phyloP scores from a whole-genome alignment of 2,113 vertebrate species.

The Barnardius zonarius region DNA sequence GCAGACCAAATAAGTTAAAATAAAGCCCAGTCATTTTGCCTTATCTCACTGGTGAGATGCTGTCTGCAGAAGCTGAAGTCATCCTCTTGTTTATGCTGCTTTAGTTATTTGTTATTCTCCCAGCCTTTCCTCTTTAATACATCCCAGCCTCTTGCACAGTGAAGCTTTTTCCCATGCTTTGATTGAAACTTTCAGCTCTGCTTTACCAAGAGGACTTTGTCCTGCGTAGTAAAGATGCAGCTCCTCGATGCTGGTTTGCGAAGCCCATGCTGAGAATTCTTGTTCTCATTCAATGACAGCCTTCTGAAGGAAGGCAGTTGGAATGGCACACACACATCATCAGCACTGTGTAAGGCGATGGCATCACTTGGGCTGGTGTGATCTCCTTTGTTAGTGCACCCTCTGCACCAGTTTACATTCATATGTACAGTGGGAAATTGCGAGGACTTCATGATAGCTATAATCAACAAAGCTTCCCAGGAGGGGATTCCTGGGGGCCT shows the following conservation, averaged over 20 bases:
- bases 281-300: conserved; percentile 15
- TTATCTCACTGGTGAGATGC: background rate
- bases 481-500: background rate
- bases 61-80: conserved; percentile 19
- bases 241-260: background rate
- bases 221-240: background rate
- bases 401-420: conserved; percentile 44
- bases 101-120: background rate
- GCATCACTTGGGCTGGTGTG: background rate
- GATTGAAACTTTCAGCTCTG: conserved; percentile 39
- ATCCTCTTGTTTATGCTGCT: conserved; percentile 7
- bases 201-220: conserved; percentile 43
- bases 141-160: background rate
- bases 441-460: conserved; percentile 20
- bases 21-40: background rate
- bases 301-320: background rate
- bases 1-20: background rate
- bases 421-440: background rate
- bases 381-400: conserved; percentile 10
- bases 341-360: background rate
- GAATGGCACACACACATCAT: background rate
- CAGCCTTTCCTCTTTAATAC: background rate
- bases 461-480: background rate
- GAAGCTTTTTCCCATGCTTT: conserved; percentile 49
- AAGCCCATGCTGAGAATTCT: conserved; percentile 54